Conservation (phyloP, 1,140 invertebrate species). For the Pseudomyrmex cubaensis region DNA sequence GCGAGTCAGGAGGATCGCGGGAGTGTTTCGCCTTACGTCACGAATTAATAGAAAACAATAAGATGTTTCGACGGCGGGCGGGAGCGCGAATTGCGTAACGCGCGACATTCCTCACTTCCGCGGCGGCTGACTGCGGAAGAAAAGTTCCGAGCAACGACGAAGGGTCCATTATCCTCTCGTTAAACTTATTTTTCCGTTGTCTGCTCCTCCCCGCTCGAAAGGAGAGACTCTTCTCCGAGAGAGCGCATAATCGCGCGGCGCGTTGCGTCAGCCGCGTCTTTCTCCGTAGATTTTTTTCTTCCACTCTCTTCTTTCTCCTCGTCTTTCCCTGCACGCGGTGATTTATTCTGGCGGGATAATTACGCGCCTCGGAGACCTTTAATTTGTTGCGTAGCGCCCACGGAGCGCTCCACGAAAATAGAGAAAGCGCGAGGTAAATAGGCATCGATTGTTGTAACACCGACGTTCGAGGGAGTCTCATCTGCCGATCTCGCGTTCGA, state of each 20-base stretch:
- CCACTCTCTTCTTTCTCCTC: not conserved
- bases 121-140: slow-evolving; percentile 40
- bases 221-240: slow-evolving; percentile 23
- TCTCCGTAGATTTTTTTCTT: not conserved
- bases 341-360: slow-evolving; percentile 55
- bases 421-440: slow-evolving; percentile 51
- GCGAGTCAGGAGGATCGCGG: not conserved
- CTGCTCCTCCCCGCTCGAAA: not conserved
- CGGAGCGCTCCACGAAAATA: slow-evolving; percentile 22
- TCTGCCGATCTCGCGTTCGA: slow-evolving; percentile 9
- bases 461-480: slow-evolving; percentile 1
- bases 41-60: slow-evolving; percentile 38
- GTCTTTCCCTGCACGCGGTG: slow-evolving; percentile 4
- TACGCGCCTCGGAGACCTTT: slow-evolving; percentile 46
- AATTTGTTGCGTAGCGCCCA: slow-evolving; percentile 44
- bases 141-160: slow-evolving; percentile 53
- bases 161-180: slow-evolving; percentile 57
- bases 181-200: slow-evolving; percentile 53
- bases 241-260: slow-evolving; percentile 34
- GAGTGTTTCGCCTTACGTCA: slow-evolving; percentile 11
- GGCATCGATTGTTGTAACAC: slow-evolving; percentile 48
- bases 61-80: slow-evolving; percentile 18
- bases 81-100: not conserved
- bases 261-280: slow-evolving; percentile 37
- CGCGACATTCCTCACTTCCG: slow-evolving; percentile 21